These are phyloP conservation scores for Echiichthys vipera DNA, from an alignment of 2,797 vertebrate genomes.

Conservation along the genomic window DNA sequence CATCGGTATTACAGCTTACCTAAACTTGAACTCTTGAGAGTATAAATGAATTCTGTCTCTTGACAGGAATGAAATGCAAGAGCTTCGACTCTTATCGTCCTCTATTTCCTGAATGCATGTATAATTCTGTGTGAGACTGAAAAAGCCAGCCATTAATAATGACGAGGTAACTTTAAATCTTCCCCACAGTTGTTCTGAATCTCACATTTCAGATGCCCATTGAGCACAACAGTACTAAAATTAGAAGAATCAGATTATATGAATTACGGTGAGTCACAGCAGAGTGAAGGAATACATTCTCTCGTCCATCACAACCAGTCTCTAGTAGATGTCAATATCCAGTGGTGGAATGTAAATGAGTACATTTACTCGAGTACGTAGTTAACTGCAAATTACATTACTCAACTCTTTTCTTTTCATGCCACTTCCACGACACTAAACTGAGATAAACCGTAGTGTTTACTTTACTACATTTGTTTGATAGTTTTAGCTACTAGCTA, in stretches of 20 bases:
- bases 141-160: background rate
- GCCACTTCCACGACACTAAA: background rate
- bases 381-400: background rate
- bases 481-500: background rate
- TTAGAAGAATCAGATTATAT: background rate
- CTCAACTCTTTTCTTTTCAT: background rate
- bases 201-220: background rate
- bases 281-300: background rate
- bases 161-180: background rate
- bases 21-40: background rate
- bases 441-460: background rate
- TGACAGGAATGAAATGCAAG: background rate
- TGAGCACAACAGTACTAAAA: background rate
- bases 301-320: background rate
- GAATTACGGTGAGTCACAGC: background rate
- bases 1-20: slow-evolving; percentile 9
- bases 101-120: background rate
- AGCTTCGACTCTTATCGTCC: background rate
- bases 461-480: background rate
- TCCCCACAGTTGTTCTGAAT: background rate
- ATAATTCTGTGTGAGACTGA: background rate
- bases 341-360: background rate
- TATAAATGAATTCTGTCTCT: slow-evolving; percentile 3
- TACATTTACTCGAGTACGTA: background rate
- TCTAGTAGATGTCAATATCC: background rate